Evolutionary conservation across 1,140 invertebrate species (phyloP).

Genomic region (Zaprionus taronus): DNA sequence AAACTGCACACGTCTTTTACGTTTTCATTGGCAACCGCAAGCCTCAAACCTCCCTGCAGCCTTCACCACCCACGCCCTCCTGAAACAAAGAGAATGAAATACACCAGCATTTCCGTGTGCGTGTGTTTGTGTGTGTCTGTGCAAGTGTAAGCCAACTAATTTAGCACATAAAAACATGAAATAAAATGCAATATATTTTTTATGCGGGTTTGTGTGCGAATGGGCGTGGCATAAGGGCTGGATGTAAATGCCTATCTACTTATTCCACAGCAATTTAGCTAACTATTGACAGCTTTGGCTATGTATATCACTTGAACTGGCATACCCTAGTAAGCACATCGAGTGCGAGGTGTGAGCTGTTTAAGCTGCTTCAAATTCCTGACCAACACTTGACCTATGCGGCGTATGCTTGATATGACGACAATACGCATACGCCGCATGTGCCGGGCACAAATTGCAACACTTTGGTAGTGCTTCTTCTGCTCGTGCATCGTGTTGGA

Average conservation of each 20-base stretch:
- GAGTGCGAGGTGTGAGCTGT: neutral
- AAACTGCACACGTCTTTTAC: slow-evolving; percentile 10
- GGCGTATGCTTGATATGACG: slow-evolving; percentile 38
- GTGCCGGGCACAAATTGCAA: slow-evolving; percentile 14
- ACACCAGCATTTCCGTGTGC: neutral
- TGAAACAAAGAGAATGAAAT: slow-evolving; percentile 15
- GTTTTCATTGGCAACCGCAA: neutral
- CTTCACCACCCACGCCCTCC: no score
- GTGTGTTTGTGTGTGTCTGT: slow-evolving; percentile 31
- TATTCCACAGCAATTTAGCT: neutral
- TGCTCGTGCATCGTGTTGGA: neutral
- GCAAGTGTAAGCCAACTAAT: slow-evolving; percentile 65
- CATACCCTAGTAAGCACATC: neutral
- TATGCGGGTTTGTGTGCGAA: neutral
- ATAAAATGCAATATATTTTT: neutral
- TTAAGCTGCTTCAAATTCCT: neutral
- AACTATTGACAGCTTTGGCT: neutral
- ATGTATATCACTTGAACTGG: neutral
- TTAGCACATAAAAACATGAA: slow-evolving; percentile 44
- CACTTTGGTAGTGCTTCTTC: neutral
- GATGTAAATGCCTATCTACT: slow-evolving; percentile 1
- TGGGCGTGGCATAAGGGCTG: neutral
- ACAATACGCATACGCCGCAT: slow-evolving; percentile 38
- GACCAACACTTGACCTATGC: neutral
- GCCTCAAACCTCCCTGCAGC: no score